Evolutionary conservation across 2,113 vertebrate genomes (phyloP), one percentile per base, ranked within the genome.

Genomic region (Ictalurus furcatus): DNA sequence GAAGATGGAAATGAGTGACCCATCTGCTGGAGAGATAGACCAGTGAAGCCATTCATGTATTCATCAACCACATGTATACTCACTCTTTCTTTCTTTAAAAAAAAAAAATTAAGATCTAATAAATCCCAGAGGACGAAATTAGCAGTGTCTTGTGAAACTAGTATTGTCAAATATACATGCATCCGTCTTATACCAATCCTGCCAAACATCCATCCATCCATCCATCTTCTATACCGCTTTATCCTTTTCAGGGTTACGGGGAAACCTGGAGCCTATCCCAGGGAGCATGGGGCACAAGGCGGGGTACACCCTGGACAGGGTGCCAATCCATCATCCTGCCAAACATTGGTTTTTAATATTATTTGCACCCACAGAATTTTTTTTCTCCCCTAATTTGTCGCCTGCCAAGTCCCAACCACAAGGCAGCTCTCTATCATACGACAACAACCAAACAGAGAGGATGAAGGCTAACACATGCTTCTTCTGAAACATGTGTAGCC

Each of bases 11-110:
- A 78, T 34, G 40, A 85, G 52, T 59, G 37, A 30, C 63, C 91
- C 91, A 91, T 91, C 91, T 91, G 91, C 89, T 76, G 59, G 81
- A 71, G 17, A 23, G 14, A 17, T 25, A 2, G 30, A 48, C 54
- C 40, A 84, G 48, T 40, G 65, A 67, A 54, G 37, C 79, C 67
- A 37, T 40, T 69, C 86, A 37, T 30, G 63, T 54, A 71, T 58
- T 58, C 65, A 58, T 23, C 30, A 48, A 13, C 28, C n/a, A n/a
- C 63, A 76, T 21, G 37, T 44, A 40, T 14, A 44, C 21, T 30
- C n/a, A 58, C 6, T 44, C 34, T 11, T 16, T 44, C 9, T 6
- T 67, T 79, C 3, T 6, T 48, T 48, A 48, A 48, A 67, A 44
- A 44, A 44, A 48, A 48, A 48, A 48, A 6, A n/a, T 30, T 0